Percentiles rank a stretch among this genome's conserved stretches.
Evolutionary conservation across 2,113 vertebrate genomes (phyloP).

Genomic region (Nycticebus coucang): DNA sequence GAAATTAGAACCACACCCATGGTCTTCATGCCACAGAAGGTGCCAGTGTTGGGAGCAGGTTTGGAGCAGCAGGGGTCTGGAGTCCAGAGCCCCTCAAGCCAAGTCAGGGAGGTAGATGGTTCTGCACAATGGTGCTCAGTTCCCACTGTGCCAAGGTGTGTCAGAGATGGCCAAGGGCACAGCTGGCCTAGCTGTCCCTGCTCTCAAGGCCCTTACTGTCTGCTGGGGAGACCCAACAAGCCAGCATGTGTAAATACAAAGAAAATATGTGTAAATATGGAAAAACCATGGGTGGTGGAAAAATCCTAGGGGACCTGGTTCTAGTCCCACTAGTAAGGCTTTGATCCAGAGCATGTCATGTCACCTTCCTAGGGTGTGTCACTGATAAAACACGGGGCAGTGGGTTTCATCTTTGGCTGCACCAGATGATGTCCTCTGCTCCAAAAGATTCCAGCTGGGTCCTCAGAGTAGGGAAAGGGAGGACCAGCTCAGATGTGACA

Average conservation of each 20-base stretch:
- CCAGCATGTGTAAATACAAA: not conserved
- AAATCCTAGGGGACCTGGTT: not conserved
- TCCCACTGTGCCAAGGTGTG: too few species aligned
- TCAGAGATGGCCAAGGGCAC: not conserved
- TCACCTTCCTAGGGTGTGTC: not conserved
- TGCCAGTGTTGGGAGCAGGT: not conserved
- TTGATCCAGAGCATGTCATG: fast-evolving
- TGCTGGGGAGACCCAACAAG: not conserved
- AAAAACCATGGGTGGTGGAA: not conserved
- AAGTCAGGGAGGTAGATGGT: not conserved
- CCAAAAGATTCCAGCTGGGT: not conserved
- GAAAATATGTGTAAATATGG: not conserved
- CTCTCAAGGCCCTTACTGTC: not conserved
- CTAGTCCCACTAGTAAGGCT: not conserved
- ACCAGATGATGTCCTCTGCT: not conserved
- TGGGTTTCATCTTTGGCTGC: too few species aligned
- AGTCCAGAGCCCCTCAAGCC: not conserved
- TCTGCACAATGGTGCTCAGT: not conserved
- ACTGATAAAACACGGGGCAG: not conserved
- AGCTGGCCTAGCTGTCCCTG: not conserved
- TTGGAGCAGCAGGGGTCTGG: not conserved
- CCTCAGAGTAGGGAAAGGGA: not conserved
- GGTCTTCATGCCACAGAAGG: not conserved
- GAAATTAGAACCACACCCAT: not conserved
- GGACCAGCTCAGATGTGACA: fast-evolving